These are phyloP conservation scores for Phrynocephalus versicolor DNA, from an alignment of 2,113 vertebrate species.

Conservation along the genomic window DNA sequence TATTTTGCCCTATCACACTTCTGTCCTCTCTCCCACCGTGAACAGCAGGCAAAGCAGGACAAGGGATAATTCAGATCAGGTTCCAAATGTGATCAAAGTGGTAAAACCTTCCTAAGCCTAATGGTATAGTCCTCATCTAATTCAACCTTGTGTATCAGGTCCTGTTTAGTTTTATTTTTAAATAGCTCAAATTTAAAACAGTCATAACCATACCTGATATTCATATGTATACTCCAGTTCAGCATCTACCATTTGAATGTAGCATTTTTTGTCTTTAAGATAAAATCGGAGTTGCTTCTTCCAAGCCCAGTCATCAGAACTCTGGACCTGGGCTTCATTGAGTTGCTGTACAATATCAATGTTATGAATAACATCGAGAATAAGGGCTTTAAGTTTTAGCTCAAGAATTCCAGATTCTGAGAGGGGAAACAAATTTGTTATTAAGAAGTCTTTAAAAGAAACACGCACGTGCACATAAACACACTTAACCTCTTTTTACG, in stretches of 20 bases:
- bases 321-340: conserved; percentile 78
- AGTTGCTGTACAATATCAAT: conserved; percentile 92
- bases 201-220: conserved; percentile 87
- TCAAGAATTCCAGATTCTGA: conserved; percentile 86
- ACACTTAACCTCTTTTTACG: neutral
- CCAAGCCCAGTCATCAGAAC: conserved; percentile 88
- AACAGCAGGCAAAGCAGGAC: too few relatives aligned
- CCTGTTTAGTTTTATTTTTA: too few relatives aligned
- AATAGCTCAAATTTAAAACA: neutral
- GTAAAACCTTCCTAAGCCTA: too few relatives aligned
- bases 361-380: conserved; percentile 95
- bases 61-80: neutral
- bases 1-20: neutral
- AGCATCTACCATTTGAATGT: conserved; percentile 93
- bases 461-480: too few relatives aligned
- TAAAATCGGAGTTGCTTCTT: conserved; percentile 96
- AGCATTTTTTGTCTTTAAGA: conserved; percentile 85
- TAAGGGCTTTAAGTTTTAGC: conserved; percentile 93
- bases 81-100: too few relatives aligned
- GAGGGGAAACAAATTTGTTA: conserved; percentile 45
- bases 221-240: conserved; percentile 94
- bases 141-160: too few relatives aligned
- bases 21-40: neutral
- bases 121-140: too few relatives aligned
- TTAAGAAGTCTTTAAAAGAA: neutral